phyloP scores from a whole-genome alignment of 1,140 invertebrate genomes.

The Atta cephalotes region DNA sequence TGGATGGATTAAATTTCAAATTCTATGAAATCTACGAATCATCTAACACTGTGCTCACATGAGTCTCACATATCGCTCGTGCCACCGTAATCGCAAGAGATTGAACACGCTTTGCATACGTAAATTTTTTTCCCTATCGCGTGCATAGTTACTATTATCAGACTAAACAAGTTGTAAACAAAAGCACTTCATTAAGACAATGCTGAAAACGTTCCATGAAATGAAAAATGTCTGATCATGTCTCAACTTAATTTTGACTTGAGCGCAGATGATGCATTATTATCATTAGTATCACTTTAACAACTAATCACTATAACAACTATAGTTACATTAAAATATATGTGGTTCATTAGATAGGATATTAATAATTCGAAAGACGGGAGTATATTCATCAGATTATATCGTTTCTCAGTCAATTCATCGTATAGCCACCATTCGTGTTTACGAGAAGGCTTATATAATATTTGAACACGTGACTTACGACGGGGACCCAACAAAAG shows the following conservation, averaged over 20 bases:
- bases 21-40: conserved; percentile 73
- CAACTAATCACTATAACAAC: background rate
- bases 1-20: conserved; percentile 73
- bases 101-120: conserved; percentile 55
- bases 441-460: conserved; percentile 54
- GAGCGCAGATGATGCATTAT: background rate
- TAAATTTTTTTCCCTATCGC: conserved; percentile 7
- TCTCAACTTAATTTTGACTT: background rate
- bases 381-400: conserved; percentile 12
- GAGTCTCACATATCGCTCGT: conserved; percentile 78
- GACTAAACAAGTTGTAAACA: conserved; percentile 63
- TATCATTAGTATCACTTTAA: conserved; percentile 13
- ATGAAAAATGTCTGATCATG: background rate
- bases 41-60: conserved; percentile 74
- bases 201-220: conserved; percentile 5
- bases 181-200: conserved; percentile 26
- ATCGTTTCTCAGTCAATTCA: conserved; percentile 38
- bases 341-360: background rate
- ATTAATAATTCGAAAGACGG: conserved; percentile 7
- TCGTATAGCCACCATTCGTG: conserved; percentile 26
- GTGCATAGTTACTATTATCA: conserved; percentile 45
- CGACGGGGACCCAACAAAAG: conserved; percentile 54
- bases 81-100: conserved; percentile 25
- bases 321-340: conserved; percentile 49
- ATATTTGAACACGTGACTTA: conserved; percentile 73